Evolutionary conservation across 2,113 vertebrate species (phyloP), one percentile per base, ranked within the genome.

Genomic region (Oncorhynchus masou): DNA sequence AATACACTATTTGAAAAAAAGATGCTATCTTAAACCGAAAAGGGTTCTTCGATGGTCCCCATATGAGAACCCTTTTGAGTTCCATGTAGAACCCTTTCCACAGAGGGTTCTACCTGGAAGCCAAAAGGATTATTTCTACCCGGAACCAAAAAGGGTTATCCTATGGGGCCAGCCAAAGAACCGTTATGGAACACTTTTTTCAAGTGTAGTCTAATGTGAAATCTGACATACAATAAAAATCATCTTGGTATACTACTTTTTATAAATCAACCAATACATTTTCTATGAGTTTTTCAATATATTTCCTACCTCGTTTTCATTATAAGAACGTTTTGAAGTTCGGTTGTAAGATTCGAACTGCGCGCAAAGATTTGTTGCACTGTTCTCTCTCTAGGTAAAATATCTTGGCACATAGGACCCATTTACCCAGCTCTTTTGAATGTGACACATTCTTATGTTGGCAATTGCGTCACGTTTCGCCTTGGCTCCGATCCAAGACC

Each of bases 391-490:
- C 76, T 92, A 89, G 91, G 91, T 91, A 89, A 93, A 86, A 88
- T 89, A 84, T 74, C 66, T 88, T 84, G 76, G 87, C 83, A 84
- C 1, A 25, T 8, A 78, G 82, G 72, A 80, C 77, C 82, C 86
- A 84, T 89, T 88, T 85, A 84, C 84, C 54, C 76, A 69, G 73
- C 79, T 71, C 59, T 70, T 75, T 82, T 60, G 75, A 87, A 88
- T 89, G 83, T 92, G 92, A 92, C 91, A 91, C 85, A 87, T 92
- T 92, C 84, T 73, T 86, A 75, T 88, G 90, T 81, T 59, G 75
- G 66, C 54, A 83, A 83, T 87, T 87, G 76, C 80, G 0, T 91
- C 86, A 92, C 81, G 78, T 84, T 87, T 72, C 68, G 11, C 79
- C 76, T 79, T 84, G 90, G 90, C 78, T 4, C 76, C 20, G 0